Percentiles rank a stretch among this genome's conserved stretches.
Conservation (phyloP, 2,113 vertebrate genomes). For the Corydoras maculifer region DNA sequence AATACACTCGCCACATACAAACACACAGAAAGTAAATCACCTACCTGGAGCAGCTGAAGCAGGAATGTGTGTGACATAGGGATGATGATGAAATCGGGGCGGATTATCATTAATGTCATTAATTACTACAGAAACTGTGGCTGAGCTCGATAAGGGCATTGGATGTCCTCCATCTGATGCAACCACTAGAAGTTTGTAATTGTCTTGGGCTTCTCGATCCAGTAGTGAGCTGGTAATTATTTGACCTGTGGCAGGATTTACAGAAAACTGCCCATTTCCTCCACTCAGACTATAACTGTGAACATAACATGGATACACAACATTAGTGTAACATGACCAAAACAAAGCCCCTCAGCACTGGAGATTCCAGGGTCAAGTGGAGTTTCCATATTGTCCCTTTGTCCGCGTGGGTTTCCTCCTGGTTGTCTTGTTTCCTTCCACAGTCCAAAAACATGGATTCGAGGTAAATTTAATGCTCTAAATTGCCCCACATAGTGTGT, state of each 20-base stretch:
- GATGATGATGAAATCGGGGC: slow-evolving; percentile 91
- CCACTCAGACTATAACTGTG: slow-evolving; percentile 84
- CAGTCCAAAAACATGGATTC: too few relatives aligned
- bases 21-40: slow-evolving; percentile 1
- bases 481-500: too few relatives aligned
- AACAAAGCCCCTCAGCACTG: too few relatives aligned
- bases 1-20: too few relatives aligned
- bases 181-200: slow-evolving; percentile 58
- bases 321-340: too few relatives aligned
- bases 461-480: too few relatives aligned
- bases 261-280: slow-evolving; percentile 87
- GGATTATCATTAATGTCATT: slow-evolving; percentile 92
- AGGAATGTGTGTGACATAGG: slow-evolving; percentile 91
- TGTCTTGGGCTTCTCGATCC: slow-evolving; percentile 76
- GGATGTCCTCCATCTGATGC: slow-evolving; percentile 80
- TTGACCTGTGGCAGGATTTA: slow-evolving; percentile 94
- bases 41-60: slow-evolving; percentile 81
- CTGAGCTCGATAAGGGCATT: slow-evolving; percentile 77
- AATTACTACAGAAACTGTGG: slow-evolving; percentile 80
- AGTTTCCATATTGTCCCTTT: too few relatives aligned
- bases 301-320: slow-evolving; percentile 14
- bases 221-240: slow-evolving; percentile 90
- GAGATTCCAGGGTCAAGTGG: too few relatives aligned
- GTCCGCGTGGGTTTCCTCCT: too few relatives aligned
- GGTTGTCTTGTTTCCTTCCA: too few relatives aligned